These are phyloP conservation scores for Trachelus stipa DNA, from an alignment of 2,888 invertebrate species.

Conservation along the genomic window DNA sequence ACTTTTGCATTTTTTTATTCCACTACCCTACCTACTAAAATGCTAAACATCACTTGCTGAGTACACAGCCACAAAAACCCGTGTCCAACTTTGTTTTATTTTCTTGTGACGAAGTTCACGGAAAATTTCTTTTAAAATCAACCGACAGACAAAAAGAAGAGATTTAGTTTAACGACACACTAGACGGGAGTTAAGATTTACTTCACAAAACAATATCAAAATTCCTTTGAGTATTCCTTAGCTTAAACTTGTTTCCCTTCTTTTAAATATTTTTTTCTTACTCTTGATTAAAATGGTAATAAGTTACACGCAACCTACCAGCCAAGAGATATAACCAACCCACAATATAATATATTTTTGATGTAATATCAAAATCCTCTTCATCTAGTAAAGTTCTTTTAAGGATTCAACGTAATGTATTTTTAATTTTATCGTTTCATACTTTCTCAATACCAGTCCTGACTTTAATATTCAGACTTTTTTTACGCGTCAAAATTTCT, in stretches of 20 bases:
- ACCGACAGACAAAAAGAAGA: too few species aligned
- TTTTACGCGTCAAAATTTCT: neutral
- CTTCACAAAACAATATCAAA: neutral
- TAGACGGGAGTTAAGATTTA: neutral
- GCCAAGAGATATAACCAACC: neutral
- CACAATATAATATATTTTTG: neutral
- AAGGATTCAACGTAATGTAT: neutral
- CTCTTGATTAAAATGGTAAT: neutral
- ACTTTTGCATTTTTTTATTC: neutral
- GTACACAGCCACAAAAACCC: neutral
- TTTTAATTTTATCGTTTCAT: neutral
- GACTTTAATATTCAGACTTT: neutral
- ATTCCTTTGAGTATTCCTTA: neutral
- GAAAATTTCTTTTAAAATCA: neutral
- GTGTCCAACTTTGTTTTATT: neutral
- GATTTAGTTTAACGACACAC: neutral
- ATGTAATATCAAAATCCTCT: neutral
- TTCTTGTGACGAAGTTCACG: neutral
- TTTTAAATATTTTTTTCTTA: neutral
- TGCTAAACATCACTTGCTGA: neutral
- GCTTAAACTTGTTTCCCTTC: neutral
- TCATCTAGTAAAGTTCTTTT: neutral
- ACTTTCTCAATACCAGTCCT: neutral
- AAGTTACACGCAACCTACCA: neutral
- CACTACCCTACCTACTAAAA: neutral